phyloP scores from a whole-genome alignment of 2,113 vertebrate genomes.

The Clarias magur region DNA sequence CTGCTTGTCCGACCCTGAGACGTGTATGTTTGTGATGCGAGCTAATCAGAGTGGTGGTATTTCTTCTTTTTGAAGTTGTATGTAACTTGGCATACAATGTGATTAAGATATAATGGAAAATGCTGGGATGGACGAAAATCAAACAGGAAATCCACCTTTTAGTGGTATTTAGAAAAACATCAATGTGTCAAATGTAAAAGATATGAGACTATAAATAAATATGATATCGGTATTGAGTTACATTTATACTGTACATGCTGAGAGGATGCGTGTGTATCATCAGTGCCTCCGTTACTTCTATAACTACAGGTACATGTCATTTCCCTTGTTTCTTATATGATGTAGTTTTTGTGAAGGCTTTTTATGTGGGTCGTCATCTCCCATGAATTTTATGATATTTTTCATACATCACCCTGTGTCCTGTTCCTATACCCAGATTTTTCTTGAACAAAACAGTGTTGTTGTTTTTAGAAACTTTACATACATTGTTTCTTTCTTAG shows the following conservation, averaged over 20 bases:
- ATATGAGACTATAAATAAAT: neutral
- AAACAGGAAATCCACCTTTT: neutral
- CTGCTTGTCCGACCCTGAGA: conserved; percentile 18
- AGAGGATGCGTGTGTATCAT: neutral
- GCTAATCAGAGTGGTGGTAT: conserved; percentile 13
- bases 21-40: conserved; percentile 22
- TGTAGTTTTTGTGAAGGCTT: neutral
- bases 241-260: neutral
- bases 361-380: neutral
- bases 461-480: neutral
- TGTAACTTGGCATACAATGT: neutral
- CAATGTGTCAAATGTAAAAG: neutral
- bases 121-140: neutral
- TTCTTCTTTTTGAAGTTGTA: neutral
- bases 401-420: neutral
- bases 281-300: neutral
- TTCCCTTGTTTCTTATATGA: neutral
- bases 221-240: neutral
- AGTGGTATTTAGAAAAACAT: neutral
- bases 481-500: neutral
- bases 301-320: neutral
- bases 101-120: conserved; percentile 10
- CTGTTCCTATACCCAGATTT: neutral
- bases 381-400: neutral
- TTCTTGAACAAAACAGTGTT: neutral